Evolutionary conservation across 2,797 vertebrate species (phyloP), one percentile per base, ranked within the genome.

Genomic region (Cirrhinus molitorella): DNA sequence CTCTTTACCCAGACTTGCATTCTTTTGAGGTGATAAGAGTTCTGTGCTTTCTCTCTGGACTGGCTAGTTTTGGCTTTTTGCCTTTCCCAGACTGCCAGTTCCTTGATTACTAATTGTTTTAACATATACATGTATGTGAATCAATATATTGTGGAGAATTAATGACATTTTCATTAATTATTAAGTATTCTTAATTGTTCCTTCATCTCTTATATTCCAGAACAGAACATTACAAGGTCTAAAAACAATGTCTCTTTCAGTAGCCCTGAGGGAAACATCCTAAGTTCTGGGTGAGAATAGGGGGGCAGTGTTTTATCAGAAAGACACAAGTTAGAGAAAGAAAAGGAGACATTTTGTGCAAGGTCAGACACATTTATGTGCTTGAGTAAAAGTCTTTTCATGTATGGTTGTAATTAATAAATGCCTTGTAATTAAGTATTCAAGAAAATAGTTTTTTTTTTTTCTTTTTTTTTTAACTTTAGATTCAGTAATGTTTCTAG

Each of bases 1-100:
- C 51, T 70, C 37, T 13, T 43, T 59, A 59, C 57, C 16, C 53
- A 67, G 63, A 31, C 21, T 47, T 67, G 31, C 47, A 79, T 79
- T 79, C 45, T 31, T 79, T 7, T 53, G 45, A 53, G 8, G 28
- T 5, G 47, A 75, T 23, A 75, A 40, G 21, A 40, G 21, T 14
- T 59, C 31, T 73, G 31, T 9, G 72, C 11, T 59, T 59, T 59
- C 51, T 75, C 34, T 37, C 19, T 51, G 17, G 3, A 57, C 37
- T 21, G 1, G 13, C 70, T 3, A 57, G 8, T n/a, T 25, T 43
- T 25, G 21, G 12, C 12, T 68, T 1, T 81, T n/a, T 81, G 66
- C 45, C 31, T 34, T 34, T 2, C 2, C 31, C 16, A 57, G 53
- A n/a, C 23, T 23, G 23, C 6, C 23, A 25, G 12, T 28, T 61